Conservation (phyloP, 2,888 invertebrate species). For the Acanthosepion lycidas region DNA sequence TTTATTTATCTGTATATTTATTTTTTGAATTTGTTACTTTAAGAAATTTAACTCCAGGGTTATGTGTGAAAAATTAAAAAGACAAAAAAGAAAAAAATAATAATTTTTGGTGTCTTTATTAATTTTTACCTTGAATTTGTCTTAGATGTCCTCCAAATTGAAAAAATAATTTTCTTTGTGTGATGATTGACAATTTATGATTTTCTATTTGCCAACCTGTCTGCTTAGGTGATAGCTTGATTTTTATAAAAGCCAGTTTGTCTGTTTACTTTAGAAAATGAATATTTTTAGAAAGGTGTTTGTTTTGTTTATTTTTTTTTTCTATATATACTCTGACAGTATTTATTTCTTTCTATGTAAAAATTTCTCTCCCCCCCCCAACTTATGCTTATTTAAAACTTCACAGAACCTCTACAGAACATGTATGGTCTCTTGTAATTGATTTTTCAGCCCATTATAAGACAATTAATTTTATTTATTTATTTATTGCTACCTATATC, state of each 20-base stretch:
- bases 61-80: background rate
- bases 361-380: background rate
- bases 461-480: background rate
- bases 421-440: background rate
- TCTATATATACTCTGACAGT: background rate
- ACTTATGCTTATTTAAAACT: background rate
- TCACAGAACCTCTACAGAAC: background rate
- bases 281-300: background rate
- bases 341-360: background rate
- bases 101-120: background rate
- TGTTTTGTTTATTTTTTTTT: background rate
- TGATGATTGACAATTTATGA: background rate
- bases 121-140: background rate
- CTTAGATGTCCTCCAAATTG: background rate
- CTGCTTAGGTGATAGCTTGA: conserved; percentile 33
- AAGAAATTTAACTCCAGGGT: conserved; percentile 10
- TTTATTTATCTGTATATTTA: background rate
- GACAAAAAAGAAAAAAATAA: background rate
- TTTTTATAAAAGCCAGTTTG: background rate
- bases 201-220: background rate
- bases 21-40: background rate
- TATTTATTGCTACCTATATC: background rate
- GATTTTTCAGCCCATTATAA: background rate
- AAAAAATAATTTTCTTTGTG: background rate
- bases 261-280: background rate